Base-by-base conservation (phyloP, 2,888 invertebrate species). In the Latrodectus elegans region DNA sequence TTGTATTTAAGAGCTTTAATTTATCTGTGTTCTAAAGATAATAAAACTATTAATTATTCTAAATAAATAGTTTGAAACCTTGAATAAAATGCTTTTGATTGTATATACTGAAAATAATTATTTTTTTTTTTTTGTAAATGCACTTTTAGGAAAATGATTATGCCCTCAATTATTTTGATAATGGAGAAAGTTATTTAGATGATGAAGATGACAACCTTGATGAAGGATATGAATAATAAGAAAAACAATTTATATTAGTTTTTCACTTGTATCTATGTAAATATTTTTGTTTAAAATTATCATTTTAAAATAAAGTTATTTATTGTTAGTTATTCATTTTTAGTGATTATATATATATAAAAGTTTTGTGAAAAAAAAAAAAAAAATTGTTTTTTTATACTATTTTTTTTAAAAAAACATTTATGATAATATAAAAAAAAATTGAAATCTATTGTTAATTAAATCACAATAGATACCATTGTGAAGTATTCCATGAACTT, bases 161-260 rank as follows among this genome's bases (percentile, higher is more conserved):
- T 77, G 88, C 73, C 65, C n/a, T 26, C 8, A 88, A 71, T 76
- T 90, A 90, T 78, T 90, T 90, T 77, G 90, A 90, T 73, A 90
- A 90, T 84, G 90, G 90, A 75, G 90, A 90, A 85, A 82, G 12
- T 14, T 90, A 89, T 77, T 79, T 90, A 53, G 90, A 90, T 78
- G 90, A 90, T 10, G 90, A 90, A 49, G 90, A 90, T 22, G 90
- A 90, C 71, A 90, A 90, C 78, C 65, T 84, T 8, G 90, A 90
- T 75, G 90, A 90, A 80, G 89, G 89, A 6, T 89, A 89, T 12
- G 74, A 71, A 55, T 90, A 88, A n/a, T 89, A 75, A n/a, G n/a
- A 38, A 38, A 38, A 38, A 38, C 2, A 38, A 38, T 6, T 67
- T 26, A 26, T 26, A 0, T 64, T 8, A n/a, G 12, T 6, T 17